These are phyloP conservation scores for Drosophila elegans DNA, from an alignment of 1,140 invertebrate species.

Conservation along the genomic window DNA sequence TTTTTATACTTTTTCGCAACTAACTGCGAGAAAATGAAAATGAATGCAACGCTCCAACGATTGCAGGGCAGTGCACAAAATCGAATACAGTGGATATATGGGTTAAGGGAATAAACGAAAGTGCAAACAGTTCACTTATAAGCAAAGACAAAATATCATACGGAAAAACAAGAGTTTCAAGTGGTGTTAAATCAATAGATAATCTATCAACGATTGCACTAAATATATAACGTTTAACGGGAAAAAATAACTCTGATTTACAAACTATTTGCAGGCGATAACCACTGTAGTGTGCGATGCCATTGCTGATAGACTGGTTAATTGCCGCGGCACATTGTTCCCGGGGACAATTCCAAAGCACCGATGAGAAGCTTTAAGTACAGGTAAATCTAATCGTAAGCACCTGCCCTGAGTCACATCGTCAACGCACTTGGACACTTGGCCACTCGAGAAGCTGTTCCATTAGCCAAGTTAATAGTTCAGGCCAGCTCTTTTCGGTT, in stretches of 20 bases:
- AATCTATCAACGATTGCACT: not conserved
- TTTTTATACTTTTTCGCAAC: conserved; percentile 28
- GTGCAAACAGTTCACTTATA: conserved; percentile 12
- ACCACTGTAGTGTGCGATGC: conserved; percentile 29
- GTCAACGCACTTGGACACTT: conserved; percentile 4
- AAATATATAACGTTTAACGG: conserved; percentile 5
- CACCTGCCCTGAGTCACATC: conserved; percentile 35
- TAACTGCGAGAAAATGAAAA: conserved; percentile 46
- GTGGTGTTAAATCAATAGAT: not conserved
- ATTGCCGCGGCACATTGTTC: conserved; percentile 38
- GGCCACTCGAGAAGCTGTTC: not conserved
- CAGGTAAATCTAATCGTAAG: conserved; percentile 37
- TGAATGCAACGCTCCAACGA: conserved; percentile 51
- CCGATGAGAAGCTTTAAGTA: conserved; percentile 19
- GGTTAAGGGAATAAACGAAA: conserved; percentile 25
- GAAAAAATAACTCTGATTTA: not conserved
- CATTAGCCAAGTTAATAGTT: conserved; percentile 29
- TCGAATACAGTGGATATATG: conserved; percentile 23
- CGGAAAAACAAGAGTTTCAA: not conserved
- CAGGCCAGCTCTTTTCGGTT: not conserved
- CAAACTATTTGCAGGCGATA: conserved; percentile 17
- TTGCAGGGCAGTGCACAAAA: conserved; percentile 44
- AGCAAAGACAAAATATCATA: not conserved
- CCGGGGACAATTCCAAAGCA: conserved; percentile 6
- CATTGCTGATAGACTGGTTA: conserved; percentile 36